These are phyloP conservation scores for Bostrychus sinensis DNA, from an alignment of 2,113 vertebrate genomes.

Conservation along the genomic window DNA sequence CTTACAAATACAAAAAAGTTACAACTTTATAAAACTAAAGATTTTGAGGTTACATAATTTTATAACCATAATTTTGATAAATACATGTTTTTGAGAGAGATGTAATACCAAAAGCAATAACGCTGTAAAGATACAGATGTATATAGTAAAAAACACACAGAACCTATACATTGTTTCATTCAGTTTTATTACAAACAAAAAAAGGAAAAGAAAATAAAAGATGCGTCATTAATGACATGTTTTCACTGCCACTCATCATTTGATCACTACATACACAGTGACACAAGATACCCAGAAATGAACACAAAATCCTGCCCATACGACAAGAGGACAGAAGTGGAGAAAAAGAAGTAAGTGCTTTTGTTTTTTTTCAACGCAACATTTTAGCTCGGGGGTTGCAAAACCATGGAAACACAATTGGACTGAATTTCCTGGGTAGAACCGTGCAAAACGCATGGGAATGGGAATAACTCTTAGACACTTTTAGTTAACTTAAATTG, in stretches of 20 bases:
- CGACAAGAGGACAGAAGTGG: slow-evolving; percentile 48
- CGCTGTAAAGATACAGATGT: not conserved
- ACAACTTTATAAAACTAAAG: too few relatives aligned
- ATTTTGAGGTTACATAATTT: too few relatives aligned
- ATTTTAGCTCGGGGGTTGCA: slow-evolving; percentile 59
- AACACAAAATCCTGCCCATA: slow-evolving; percentile 56
- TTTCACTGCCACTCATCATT: slow-evolving; percentile 73
- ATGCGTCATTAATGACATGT: slow-evolving; percentile 77
- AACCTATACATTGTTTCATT: slow-evolving; percentile 62
- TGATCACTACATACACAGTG: slow-evolving; percentile 75
- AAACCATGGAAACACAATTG: slow-evolving; percentile 57
- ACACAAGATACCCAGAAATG: slow-evolving; percentile 73
- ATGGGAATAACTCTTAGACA: slow-evolving; percentile 60
- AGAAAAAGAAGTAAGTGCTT: slow-evolving; percentile 62
- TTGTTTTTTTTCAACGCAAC: slow-evolving; percentile 58
- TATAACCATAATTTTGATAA: too few relatives aligned
- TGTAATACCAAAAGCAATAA: too few relatives aligned
- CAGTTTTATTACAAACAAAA: slow-evolving; percentile 84
- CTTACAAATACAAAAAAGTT: too few relatives aligned
- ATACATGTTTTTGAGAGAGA: too few relatives aligned
- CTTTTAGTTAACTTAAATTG: slow-evolving; percentile 56
- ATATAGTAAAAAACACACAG: not conserved
- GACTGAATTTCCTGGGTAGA: slow-evolving; percentile 52
- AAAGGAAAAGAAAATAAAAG: slow-evolving; percentile 63
- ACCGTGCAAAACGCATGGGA: slow-evolving; percentile 38